Conservation (phyloP, 2,888 invertebrate genomes). For the Invenusta paracnida region DNA sequence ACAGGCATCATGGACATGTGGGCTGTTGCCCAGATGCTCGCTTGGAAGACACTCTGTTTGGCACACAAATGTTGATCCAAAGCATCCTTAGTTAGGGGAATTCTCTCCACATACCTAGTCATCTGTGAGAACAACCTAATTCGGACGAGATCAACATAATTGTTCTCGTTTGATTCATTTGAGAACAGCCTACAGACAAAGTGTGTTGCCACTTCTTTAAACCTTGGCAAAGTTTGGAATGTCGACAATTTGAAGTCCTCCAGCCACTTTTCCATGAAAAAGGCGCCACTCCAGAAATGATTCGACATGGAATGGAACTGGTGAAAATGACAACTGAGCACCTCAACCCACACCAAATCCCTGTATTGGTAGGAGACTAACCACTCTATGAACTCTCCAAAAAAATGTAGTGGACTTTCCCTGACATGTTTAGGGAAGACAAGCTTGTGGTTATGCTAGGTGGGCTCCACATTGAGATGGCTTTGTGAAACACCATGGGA, state of each 20-base stretch:
- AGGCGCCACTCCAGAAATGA: slow-evolving; percentile 41
- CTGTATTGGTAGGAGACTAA: slow-evolving; percentile 40
- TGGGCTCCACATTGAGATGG: slow-evolving; percentile 27
- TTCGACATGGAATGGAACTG: slow-evolving; percentile 42
- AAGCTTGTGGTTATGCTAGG: slow-evolving; percentile 35
- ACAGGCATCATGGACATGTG: slow-evolving; percentile 40
- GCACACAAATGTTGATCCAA: slow-evolving; percentile 40
- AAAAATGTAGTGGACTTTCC: slow-evolving; percentile 41
- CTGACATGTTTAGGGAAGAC: slow-evolving; percentile 34
- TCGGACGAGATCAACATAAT: slow-evolving; percentile 34
- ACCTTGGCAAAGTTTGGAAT: slow-evolving; percentile 30
- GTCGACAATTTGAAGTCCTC: slow-evolving; percentile 43
- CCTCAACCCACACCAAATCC: slow-evolving; percentile 43
- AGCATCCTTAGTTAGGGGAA: slow-evolving; percentile 43
- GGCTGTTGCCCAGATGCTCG: slow-evolving; percentile 42
- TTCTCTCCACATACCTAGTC: slow-evolving; percentile 41
- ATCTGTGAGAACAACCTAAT: slow-evolving; percentile 41
- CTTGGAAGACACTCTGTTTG: slow-evolving; percentile 44
- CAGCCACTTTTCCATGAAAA: slow-evolving; percentile 41
- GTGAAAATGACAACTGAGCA: slow-evolving; percentile 41
- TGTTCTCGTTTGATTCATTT: slow-evolving; percentile 21
- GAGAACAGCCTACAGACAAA: slow-evolving; percentile 6
- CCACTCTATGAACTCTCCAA: slow-evolving; percentile 43
- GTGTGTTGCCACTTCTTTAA: slow-evolving; percentile 16
- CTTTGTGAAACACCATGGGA: slow-evolving; percentile 45